phyloP scores from a whole-genome alignment of 2,888 invertebrate species.

The Lasioglossum leucozonium region DNA sequence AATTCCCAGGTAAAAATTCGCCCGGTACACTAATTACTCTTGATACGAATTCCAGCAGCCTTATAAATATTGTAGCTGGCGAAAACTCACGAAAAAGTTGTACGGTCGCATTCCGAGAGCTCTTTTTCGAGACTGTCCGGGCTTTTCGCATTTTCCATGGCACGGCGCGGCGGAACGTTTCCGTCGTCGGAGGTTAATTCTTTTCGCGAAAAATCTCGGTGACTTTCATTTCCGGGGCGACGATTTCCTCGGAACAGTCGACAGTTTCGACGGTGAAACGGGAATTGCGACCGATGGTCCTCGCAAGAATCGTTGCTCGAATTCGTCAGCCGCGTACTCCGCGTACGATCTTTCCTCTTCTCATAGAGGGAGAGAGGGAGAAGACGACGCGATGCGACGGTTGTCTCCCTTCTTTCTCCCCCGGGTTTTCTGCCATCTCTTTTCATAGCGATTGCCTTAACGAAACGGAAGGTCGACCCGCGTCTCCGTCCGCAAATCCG shows the following conservation, averaged over 20 bases:
- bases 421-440: constrained; percentile 5
- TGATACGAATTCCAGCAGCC: background rate
- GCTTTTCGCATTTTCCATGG: background rate
- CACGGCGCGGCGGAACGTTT: background rate
- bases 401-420: background rate
- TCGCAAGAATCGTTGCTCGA: constrained; percentile 29
- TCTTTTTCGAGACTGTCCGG: background rate
- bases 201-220: constrained; percentile 5
- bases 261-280: background rate
- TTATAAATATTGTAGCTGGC: background rate
- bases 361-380: background rate
- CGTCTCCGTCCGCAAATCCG: constrained; percentile 61
- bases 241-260: constrained; percentile 29
- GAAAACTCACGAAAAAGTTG: background rate
- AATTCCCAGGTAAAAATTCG: background rate
- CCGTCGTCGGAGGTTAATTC: constrained; percentile 3
- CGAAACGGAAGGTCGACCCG: constrained; percentile 68
- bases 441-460: constrained; percentile 72
- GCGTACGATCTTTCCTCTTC: background rate
- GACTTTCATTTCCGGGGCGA: background rate
- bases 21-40: background rate
- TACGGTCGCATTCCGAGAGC: background rate
- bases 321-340: constrained; percentile 38
- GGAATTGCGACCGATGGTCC: background rate
- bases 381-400: too few relatives aligned